Percentiles rank a stretch among this genome's conserved stretches.
These are phyloP conservation scores for Peucedramus taeniatus DNA, from an alignment of 2,113 vertebrate genomes.

Conservation along the genomic window DNA sequence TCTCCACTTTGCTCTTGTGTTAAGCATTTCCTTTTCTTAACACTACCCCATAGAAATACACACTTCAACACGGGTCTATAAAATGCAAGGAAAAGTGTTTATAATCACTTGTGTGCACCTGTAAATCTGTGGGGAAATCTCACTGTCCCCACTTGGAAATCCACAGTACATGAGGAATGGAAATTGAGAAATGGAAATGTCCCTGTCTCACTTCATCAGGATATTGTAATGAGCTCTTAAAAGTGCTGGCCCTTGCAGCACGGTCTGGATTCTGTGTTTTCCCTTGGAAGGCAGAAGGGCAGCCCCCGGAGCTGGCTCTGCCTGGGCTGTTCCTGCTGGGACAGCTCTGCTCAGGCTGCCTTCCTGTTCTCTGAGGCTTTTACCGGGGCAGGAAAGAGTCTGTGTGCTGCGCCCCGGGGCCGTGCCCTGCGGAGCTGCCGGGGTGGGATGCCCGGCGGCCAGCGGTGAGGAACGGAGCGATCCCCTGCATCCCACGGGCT, in stretches of 20 bases:
- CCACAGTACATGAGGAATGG: not conserved
- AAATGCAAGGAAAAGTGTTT: not conserved
- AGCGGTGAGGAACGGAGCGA: accelerated
- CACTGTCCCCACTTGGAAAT: not conserved
- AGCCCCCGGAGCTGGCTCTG: not conserved
- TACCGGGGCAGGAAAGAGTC: accelerated
- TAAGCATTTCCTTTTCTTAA: not conserved
- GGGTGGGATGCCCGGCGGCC: not conserved
- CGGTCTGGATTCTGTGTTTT: not conserved
- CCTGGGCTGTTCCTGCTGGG: not conserved
- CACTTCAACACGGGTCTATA: not conserved
- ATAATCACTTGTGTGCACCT: not conserved
- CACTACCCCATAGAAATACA: not conserved
- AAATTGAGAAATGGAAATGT: not conserved
- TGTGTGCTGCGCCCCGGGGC: too few species aligned
- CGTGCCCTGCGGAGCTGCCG: accelerated
- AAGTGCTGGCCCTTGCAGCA: not conserved
- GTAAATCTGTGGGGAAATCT: not conserved
- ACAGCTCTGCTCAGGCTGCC: not conserved
- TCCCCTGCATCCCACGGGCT: not conserved
- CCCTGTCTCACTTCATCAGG: not conserved
- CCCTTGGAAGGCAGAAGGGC: not conserved
- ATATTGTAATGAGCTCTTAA: not conserved
- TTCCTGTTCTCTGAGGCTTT: not conserved
- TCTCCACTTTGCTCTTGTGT: not conserved